Evolutionary conservation across 2,888 invertebrate species (phyloP), one percentile per base, ranked within the genome.

Genomic region (Pyrrhia umbra): DNA sequence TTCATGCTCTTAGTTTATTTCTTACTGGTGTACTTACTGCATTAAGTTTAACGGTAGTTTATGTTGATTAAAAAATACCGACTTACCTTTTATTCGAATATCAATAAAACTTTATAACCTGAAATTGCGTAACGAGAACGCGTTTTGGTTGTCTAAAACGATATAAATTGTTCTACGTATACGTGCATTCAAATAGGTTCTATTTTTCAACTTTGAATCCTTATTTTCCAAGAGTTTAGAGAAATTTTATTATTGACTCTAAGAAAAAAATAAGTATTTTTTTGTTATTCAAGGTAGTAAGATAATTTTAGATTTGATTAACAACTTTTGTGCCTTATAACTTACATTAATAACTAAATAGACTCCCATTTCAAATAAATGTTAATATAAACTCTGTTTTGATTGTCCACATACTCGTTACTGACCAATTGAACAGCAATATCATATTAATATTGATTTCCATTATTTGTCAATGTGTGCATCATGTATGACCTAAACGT

Each of bases 391-490:
- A 8, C 18, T 47, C 25, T 34, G 10, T 46, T 62, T 55, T 8
- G 23, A 23, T 23, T 27, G 10, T 8, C 25, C 30, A 43, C 15
- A 46, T 18, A 37, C n/a, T 10, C 13, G 20, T 34, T 55, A 47
- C 56, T 52, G 43, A 49, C 20, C 30, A 34, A 34, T n/a, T n/a
- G n/a, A n/a, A 34, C n/a, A 54, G 21, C 30, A 64, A 56, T 78
- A 25, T 52, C 46, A 52, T 72, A 58, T 61, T 63, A 60, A 57
- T 70, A 80, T 71, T 56, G 66, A 77, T 74, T 70, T 77, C 50
- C 60, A 68, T 66, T 67, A 70, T 61, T 64, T 49, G 64, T 69
- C 65, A 61, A 16, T 67, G 50, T 51, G 43, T 46, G 75, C 51
- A 20, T 64, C 50, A 15, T 23, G 23, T 37, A 50, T 30, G 21